A percentile compares a stretch with the other conserved stretches of the same genome.
These are phyloP conservation scores for Betta splendens DNA, from an alignment of 2,797 vertebrate species.

Conservation along the genomic window DNA sequence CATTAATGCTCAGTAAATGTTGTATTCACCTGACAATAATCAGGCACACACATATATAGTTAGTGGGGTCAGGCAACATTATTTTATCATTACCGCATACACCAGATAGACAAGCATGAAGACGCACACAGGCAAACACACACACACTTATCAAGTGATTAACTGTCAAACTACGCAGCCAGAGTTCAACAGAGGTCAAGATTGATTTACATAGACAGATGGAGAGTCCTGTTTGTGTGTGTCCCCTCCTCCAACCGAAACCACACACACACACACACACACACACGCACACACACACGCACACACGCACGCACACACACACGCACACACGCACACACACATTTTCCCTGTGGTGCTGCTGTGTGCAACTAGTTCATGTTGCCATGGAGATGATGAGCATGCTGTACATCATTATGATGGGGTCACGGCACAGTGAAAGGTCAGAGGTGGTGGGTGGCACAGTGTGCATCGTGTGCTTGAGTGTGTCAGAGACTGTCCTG, in stretches of 20 bases:
- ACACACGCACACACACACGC: too few relatives aligned
- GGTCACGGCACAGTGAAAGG: constrained; percentile 72
- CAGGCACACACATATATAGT: neutral
- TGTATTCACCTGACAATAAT: neutral
- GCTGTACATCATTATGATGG: constrained; percentile 73
- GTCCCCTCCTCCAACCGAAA: too few relatives aligned
- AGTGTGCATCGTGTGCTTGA: constrained; percentile 36
- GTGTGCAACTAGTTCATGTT: constrained; percentile 67
- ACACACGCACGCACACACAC: constrained; percentile 19
- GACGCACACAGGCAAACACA: constrained; percentile 16
- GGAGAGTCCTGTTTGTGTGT: constrained; percentile 58
- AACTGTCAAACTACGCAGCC: constrained; percentile 76
- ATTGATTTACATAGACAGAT: constrained; percentile 80
- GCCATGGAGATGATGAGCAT: constrained; percentile 72
- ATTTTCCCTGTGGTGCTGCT: constrained; percentile 49
- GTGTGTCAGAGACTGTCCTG: constrained; percentile 37
- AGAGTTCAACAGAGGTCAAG: constrained; percentile 74
- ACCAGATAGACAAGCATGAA: constrained; percentile 13
- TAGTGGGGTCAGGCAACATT: constrained; percentile 1
- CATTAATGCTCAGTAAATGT: neutral
- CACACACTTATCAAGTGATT: constrained; percentile 74
- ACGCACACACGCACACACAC: constrained; percentile 24
- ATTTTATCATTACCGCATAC: constrained; percentile 24
- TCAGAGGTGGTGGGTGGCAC: constrained; percentile 57
- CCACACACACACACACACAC: too few relatives aligned